Evolutionary conservation across 2,113 vertebrate species (phyloP), one percentile per base, ranked within the genome.

Genomic region (Sylvietta virens): DNA sequence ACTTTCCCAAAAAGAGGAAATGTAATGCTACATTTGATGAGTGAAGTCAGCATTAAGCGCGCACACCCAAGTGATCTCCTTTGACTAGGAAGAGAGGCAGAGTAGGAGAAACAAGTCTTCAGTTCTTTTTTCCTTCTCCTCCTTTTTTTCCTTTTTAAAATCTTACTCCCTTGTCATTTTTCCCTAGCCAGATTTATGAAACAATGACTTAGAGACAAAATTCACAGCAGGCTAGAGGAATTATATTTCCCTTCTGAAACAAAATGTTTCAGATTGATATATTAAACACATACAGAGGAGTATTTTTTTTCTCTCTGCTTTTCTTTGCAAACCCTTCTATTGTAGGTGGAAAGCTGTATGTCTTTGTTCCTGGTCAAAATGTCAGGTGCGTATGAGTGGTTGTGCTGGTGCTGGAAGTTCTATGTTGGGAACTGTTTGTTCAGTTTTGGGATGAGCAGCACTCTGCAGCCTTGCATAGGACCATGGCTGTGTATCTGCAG

Each of bases 381-480:
- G n/a, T 69, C 66, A 57, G 35, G 24, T 6, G 2, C 13, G 6
- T 4, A 2, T 58, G 50, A 69, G 44, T 11, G 2, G 35, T 57
- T 50, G 15, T 54, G 61, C 28, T 8, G 26, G 40, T 40, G 28
- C 50, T 64, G 53, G 47, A 58, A 66, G 39, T 20, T 50, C 33
- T 67, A 4, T 51, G 10, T 20, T 70, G 7, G 3, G 50, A 71
- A 5, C 50, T 39, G 45, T 48, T 56, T 35, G 45, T 48, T 93
- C 39, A 9, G 17, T 77, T 80, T 81, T 70, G 76, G 24, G 27
- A 24, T 58, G 37, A 40, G 47, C 51, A 72, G 64, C 2, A 0
- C 1, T 5, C 24, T 51, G 31, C 16, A n/a, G 18, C 2, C 2
- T 19, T n/a, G 10, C 22, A 3, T 7, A 37, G 39, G 44, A 10